Evolutionary conservation across 2,888 invertebrate species (phyloP).

Genomic region (Acanthosepion esculentum): DNA sequence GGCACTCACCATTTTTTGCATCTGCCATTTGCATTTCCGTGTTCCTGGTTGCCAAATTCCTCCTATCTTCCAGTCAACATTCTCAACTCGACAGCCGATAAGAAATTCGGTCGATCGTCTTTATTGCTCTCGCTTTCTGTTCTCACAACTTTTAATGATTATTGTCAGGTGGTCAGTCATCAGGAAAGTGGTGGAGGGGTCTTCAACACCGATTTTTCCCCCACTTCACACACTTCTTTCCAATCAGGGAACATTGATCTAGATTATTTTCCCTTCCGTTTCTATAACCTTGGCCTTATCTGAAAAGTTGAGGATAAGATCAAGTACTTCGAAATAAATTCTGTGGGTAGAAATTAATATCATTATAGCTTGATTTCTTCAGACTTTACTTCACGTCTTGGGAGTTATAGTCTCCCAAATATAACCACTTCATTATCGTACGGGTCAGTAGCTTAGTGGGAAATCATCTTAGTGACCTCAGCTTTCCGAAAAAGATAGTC

Average conservation of each 20-base stretch:
- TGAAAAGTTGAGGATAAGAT: background rate
- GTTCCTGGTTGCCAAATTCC: slow-evolving; percentile 18
- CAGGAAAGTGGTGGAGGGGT: background rate
- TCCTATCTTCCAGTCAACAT: background rate
- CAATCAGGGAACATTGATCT: background rate
- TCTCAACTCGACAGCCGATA: background rate
- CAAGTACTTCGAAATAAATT: background rate
- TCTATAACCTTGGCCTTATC: background rate
- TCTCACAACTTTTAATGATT: background rate
- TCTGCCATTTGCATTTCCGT: slow-evolving; percentile 33
- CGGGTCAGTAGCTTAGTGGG: too few relatives aligned
- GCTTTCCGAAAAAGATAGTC: too few relatives aligned
- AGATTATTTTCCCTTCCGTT: background rate
- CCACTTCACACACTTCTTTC: background rate
- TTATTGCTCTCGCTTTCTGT: background rate
- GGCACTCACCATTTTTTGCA: too few relatives aligned
- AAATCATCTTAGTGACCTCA: too few relatives aligned
- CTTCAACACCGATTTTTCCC: background rate
- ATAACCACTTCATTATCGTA: too few relatives aligned
- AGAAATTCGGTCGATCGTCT: background rate
- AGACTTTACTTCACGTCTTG: too few relatives aligned
- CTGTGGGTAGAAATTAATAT: background rate
- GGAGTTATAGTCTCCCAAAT: too few relatives aligned
- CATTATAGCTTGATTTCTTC: too few relatives aligned
- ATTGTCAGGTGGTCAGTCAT: background rate